These are phyloP conservation scores for Hipparchia sbordonii DNA, from an alignment of 2,888 invertebrate species.

Conservation along the genomic window DNA sequence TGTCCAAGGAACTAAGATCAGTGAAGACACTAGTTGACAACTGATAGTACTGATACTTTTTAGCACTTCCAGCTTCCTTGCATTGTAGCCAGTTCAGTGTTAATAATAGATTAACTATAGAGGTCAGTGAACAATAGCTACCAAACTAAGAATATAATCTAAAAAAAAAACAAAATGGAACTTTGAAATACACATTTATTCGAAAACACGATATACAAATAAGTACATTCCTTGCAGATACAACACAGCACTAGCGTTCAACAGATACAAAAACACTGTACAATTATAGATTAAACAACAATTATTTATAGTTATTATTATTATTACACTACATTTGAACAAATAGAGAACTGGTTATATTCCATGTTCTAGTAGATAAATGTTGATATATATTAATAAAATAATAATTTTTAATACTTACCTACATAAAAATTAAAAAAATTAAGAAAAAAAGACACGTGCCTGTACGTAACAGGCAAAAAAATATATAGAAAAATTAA, in stretches of 20 bases:
- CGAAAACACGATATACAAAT: conserved; percentile 61
- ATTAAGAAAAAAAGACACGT: background rate
- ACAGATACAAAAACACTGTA: conserved; percentile 50
- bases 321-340: conserved; percentile 37
- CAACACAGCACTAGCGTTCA: conserved; percentile 54
- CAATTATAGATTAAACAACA: conserved; percentile 53
- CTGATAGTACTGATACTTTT: too few relatives aligned
- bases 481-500: too few relatives aligned
- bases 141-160: too few relatives aligned
- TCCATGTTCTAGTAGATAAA: conserved; percentile 28
- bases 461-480: too few relatives aligned
- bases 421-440: background rate
- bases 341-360: conserved; percentile 17
- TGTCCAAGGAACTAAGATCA: too few relatives aligned
- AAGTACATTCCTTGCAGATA: conserved; percentile 60
- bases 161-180: conserved; percentile 37
- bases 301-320: conserved; percentile 23
- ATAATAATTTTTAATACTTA: too few relatives aligned
- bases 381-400: background rate
- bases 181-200: conserved; percentile 63
- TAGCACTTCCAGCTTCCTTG: too few relatives aligned
- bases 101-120: too few relatives aligned
- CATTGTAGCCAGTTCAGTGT: too few relatives aligned
- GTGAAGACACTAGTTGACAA: too few relatives aligned
- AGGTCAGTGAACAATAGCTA: too few relatives aligned